These are phyloP conservation scores for Automeris io DNA, from an alignment of 2,888 invertebrate species.

Conservation along the genomic window DNA sequence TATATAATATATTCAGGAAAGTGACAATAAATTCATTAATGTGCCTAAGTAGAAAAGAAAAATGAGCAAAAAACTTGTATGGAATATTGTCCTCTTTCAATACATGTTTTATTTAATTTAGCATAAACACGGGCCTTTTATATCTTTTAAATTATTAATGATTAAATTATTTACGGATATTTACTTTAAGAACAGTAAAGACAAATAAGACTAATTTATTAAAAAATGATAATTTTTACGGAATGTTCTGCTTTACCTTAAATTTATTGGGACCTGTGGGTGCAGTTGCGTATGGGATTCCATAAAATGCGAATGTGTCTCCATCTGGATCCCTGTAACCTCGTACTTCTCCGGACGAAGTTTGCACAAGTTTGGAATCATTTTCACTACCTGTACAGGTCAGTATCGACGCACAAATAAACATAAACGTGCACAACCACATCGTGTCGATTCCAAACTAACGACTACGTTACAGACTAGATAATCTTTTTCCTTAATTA, in stretches of 20 bases:
- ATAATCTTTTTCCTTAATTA: background rate
- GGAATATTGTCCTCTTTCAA: too few species aligned
- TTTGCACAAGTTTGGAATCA: conserved; percentile 21
- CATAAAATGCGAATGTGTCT: conserved; percentile 32
- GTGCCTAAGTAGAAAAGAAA: too few species aligned
- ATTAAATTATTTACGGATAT: too few species aligned
- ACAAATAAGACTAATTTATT: background rate
- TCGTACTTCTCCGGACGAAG: conserved; percentile 32
- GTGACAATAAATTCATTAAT: too few species aligned
- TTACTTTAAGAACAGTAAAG: too few species aligned
- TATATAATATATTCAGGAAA: too few species aligned
- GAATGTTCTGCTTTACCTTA: too few species aligned
- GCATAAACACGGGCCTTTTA: too few species aligned
- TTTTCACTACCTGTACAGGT: conserved; percentile 9
- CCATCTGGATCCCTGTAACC: conserved; percentile 27
- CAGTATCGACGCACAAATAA: conserved; percentile 5
- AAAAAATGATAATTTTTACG: background rate
- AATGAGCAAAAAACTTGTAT: too few species aligned
- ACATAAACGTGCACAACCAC: conserved; percentile 8
- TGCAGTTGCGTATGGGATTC: conserved; percentile 48
- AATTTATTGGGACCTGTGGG: conserved; percentile 37
- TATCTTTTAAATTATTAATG: too few species aligned
- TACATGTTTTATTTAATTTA: too few species aligned
- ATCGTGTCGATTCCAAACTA: conserved; percentile 3
- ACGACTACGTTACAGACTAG: background rate